These are phyloP conservation scores for Phrynocephalus vlangalii DNA, from an alignment of 2,797 vertebrate genomes.

Conservation along the genomic window DNA sequence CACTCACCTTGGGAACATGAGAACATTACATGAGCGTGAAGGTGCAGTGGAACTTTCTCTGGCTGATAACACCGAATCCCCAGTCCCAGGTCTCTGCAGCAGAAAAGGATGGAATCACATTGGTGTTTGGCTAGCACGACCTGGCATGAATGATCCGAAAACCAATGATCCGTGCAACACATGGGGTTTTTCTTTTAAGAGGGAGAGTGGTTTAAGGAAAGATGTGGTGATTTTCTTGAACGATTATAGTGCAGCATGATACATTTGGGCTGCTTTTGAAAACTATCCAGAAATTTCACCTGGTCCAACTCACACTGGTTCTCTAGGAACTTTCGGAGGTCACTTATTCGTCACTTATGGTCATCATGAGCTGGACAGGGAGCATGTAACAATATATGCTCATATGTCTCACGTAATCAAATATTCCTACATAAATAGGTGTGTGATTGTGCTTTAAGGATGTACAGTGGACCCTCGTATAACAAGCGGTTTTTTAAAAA, in stretches of 20 bases:
- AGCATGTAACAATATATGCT: too few species aligned
- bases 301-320: too few species aligned
- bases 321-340: too few species aligned
- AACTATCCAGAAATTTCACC: not conserved
- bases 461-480: too few species aligned
- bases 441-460: too few species aligned
- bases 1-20: conserved; percentile 76
- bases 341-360: too few species aligned
- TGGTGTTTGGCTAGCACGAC: not conserved
- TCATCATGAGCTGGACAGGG: too few species aligned
- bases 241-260: not conserved
- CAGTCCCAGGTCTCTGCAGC: conserved; percentile 80
- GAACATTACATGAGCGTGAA: conserved; percentile 55
- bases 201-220: not conserved
- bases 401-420: too few species aligned
- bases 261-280: not conserved
- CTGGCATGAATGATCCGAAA: not conserved
- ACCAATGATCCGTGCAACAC: not conserved
- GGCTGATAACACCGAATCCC: conserved; percentile 76
- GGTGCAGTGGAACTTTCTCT: conserved; percentile 53
- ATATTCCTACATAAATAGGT: too few species aligned
- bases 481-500: too few species aligned
- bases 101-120: conserved; percentile 5
- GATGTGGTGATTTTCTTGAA: not conserved
- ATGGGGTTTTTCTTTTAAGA: not conserved